phyloP scores from a whole-genome alignment of 2,888 invertebrate genomes.

The Phrixothrix hirtus region DNA sequence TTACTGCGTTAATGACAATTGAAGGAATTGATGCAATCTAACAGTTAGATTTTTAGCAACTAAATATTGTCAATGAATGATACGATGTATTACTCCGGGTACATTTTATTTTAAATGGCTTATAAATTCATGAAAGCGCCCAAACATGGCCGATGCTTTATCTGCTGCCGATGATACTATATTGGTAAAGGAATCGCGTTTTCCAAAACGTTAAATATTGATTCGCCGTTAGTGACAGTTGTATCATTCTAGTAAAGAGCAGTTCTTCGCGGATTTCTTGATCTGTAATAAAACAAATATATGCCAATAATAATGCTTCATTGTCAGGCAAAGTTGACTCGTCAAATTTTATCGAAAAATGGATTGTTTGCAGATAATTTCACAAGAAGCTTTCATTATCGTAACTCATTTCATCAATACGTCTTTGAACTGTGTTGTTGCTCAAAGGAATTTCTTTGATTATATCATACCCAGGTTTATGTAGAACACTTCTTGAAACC shows the following conservation, averaged over 20 bases:
- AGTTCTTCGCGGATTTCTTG: conserved; percentile 47
- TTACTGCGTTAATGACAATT: conserved; percentile 34
- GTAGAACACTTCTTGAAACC: conserved; percentile 41
- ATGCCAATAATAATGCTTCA: conserved; percentile 42
- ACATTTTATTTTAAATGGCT: conserved; percentile 42
- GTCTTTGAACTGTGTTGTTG: conserved; percentile 44
- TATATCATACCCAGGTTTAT: conserved; percentile 42
- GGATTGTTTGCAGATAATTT: conserved; percentile 40
- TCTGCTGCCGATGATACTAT: conserved; percentile 45
- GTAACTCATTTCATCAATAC: conserved; percentile 46
- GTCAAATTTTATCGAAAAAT: conserved; percentile 48
- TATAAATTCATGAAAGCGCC: conserved; percentile 45
- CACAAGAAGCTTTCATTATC: conserved; percentile 44
- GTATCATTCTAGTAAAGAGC: too few relatives aligned
- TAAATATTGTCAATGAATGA: conserved; percentile 39
- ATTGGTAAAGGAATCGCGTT: conserved; percentile 37
- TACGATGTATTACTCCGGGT: conserved; percentile 38
- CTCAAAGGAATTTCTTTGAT: conserved; percentile 45
- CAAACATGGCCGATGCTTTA: conserved; percentile 44
- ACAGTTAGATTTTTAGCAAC: conserved; percentile 32
- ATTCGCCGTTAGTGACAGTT: conserved; percentile 48
- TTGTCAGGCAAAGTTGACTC: too few relatives aligned
- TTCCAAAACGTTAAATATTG: conserved; percentile 42
- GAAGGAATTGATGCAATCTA: conserved; percentile 26
- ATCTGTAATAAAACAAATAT: conserved; percentile 54